A percentile compares a stretch with the other conserved stretches of the same genome.
Evolutionary conservation across 2,797 vertebrate genomes (phyloP).

Genomic region (Mus caroli): DNA sequence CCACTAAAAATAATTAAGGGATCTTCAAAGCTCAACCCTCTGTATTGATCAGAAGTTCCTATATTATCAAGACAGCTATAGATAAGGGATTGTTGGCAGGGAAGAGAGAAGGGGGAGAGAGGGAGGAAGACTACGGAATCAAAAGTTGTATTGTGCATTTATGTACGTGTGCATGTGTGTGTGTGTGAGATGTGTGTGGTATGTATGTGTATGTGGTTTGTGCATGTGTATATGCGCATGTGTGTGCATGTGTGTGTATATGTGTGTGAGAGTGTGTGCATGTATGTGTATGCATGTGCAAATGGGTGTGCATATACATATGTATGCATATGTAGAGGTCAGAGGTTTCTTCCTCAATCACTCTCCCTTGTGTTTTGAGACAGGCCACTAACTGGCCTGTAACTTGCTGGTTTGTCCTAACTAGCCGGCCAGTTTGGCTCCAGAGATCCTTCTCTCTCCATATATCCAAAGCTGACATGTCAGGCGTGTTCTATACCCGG

Average conservation of each 20-base stretch:
- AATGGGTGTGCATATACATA: too few species aligned
- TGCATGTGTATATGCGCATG: not conserved
- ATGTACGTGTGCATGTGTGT: not conserved
- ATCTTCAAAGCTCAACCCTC: constrained; percentile 16
- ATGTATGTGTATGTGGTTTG: not conserved
- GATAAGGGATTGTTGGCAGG: too few species aligned
- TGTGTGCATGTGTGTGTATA: not conserved
- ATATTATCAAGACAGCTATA: not conserved
- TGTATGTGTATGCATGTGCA: not conserved
- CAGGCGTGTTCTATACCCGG: not conserved
- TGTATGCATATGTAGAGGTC: not conserved
- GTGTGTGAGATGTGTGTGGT: too few species aligned
- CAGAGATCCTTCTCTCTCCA: not conserved
- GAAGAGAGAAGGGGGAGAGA: too few species aligned
- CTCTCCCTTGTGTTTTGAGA: not conserved
- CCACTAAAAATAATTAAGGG: constrained; percentile 70
- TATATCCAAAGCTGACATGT: not conserved
- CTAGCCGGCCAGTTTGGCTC: not conserved
- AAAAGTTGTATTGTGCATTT: not conserved
- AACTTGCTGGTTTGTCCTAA: not conserved
- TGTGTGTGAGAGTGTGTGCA: accelerated
- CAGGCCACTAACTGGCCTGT: too few species aligned
- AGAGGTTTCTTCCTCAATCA: not conserved
- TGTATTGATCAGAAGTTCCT: not conserved
- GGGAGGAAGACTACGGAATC: not conserved